Base-by-base conservation (phyloP, 2,888 invertebrate genomes). In the Hydropsyche betteni region DNA sequence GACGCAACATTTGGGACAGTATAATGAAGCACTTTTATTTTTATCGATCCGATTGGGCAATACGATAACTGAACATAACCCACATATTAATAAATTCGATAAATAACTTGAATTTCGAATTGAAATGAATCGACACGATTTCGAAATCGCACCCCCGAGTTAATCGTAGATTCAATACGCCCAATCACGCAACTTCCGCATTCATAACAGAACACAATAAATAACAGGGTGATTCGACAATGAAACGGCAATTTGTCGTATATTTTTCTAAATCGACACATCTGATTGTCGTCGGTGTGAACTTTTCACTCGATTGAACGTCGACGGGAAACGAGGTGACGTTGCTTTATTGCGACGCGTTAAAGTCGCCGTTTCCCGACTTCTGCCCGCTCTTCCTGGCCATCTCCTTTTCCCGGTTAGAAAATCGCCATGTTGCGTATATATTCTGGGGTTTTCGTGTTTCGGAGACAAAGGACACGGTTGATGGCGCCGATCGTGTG, bases 321-420 rank as follows among this genome's bases (percentile, higher is more conserved):
- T 7, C 34, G 33, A 34, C 52, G 74, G 78, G 78, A 78, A 78
- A 75, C 68, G 68, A 14, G 51, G 70, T 77, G 78, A 78, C 77
- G 71, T 77, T 78, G 77, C 72, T 78, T 75, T 78, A 78, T 78
- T 61, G 74, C 69, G 44, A 16, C 24, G 4, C 44, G 58, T 24
- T 5, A 53, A 53, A n/a, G 58, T 58, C 24, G 58, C 75, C 73
- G 76, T 78, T 75, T 77, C 78, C 77, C 74, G 36, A 34, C 36
- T 69, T 16, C 44, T 24, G 24, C 50, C 44, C 7, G 44, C 44
- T 44, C 10, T 44, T 44, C 44, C 44, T 44, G 44, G 44, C 44
- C 44, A 44, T 58, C 24, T 14, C 75, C 75, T 76, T 78, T 75
- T 77, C 78, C 77, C 24, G 58, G 14, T 14, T 58, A 16, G 53